These are phyloP conservation scores for Macropis europaea DNA, from an alignment of 2,888 invertebrate species.

Conservation along the genomic window DNA sequence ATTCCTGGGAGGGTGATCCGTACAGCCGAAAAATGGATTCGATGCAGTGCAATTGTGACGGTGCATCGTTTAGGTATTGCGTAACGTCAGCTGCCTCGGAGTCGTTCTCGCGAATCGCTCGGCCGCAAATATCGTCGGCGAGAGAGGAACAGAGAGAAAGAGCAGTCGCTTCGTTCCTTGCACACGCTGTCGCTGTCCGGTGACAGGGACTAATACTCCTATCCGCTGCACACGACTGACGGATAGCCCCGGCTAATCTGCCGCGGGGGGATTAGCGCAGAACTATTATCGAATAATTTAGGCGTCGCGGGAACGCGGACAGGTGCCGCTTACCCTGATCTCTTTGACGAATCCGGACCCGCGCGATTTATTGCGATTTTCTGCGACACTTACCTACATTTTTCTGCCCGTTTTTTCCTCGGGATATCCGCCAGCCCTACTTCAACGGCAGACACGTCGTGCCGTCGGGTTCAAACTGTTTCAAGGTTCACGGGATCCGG, in stretches of 20 bases:
- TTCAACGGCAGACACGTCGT: neutral
- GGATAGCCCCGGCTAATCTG: conserved; percentile 55
- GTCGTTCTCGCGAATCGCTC: conserved; percentile 41
- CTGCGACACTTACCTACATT: neutral
- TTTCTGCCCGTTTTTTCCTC: neutral
- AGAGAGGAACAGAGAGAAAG: conserved; percentile 1
- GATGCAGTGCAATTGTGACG: conserved; percentile 1
- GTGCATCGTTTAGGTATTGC: conserved; percentile 31
- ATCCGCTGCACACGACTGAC: conserved; percentile 49
- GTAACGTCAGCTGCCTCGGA: conserved; percentile 34
- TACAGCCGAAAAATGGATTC: conserved; percentile 12
- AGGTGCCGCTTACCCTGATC: conserved; percentile 19
- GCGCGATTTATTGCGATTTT: conserved; percentile 6
- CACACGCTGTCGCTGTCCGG: conserved; percentile 49
- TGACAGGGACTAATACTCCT: conserved; percentile 61
- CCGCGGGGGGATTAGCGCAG: conserved; percentile 47
- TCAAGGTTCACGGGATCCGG: neutral
- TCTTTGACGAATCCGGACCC: conserved; percentile 2
- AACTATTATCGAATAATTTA: conserved; percentile 59
- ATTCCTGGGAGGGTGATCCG: no score
- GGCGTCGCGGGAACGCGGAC: conserved; percentile 31
- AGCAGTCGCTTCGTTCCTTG: conserved; percentile 40
- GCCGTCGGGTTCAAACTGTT: neutral
- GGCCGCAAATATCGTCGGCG: conserved; percentile 48
- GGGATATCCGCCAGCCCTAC: neutral